Evolutionary conservation across 1,140 invertebrate genomes (phyloP), one percentile per base, ranked within the genome.

Genomic region (Drosophila ananassae): DNA sequence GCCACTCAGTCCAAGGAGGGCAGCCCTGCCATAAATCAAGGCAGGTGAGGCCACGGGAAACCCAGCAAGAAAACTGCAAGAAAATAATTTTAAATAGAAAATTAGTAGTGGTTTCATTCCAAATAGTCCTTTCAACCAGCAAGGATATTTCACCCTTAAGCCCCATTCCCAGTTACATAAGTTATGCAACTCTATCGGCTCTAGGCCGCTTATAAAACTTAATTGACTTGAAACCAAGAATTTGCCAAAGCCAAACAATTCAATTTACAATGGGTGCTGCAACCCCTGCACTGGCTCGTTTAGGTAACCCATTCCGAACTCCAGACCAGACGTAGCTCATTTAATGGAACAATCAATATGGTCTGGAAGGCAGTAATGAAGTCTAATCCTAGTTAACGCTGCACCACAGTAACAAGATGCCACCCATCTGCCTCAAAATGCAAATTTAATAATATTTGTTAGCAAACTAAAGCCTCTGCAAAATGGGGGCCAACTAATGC

Each of bases 1-100:
- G 8, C 94, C 94, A 74, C 94, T 94, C 55, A 95, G 94, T 0
- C 96, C 96, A 2, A 96, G 92, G 28, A 96, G 90, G 0, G 95
- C 95, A 0, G 96, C 96, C 84, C 95, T 93, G 1, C 95, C 96
- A 67, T 96, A 96, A 37, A 93, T 93, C 12, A 96, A 92, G 12
- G 96, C 90, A 1, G 95, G 95, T 2, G 95, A 95, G 3, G 93
- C 91, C 1, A 79, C 82, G 10, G 91, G 91, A 30, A 92, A 91
- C 25, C 61, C 93, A 80, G 91, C 92, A 62, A 92, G 92, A 91
- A 77, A 93, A 77, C 90, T 93, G 90, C 39, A 28, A 22, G n/a
- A 32, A 25, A 39, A 28, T 32, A 4, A 51, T 44, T 13, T 57
- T 8, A 44, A 13, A 41, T 2, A 17, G 39, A 53, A 50, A 34